A percentile compares a stretch with the other conserved stretches of the same genome.
These are phyloP conservation scores for Hoplostethus atlanticus DNA, from an alignment of 2,797 vertebrate species.

Conservation along the genomic window DNA sequence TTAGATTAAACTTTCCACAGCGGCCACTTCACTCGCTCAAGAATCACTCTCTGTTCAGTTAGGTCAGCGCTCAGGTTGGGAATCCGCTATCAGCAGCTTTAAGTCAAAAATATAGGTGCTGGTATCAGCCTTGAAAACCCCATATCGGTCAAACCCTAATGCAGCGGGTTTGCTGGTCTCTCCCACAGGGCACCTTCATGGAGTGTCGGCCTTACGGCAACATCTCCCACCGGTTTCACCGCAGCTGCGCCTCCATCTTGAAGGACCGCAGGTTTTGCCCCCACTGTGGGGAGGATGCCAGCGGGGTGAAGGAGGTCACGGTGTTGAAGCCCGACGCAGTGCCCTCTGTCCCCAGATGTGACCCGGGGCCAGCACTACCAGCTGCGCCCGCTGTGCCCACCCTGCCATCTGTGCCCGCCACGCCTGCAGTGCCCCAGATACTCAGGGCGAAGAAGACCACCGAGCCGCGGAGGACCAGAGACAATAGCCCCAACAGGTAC, in stretches of 20 bases:
- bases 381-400: constrained; percentile 44
- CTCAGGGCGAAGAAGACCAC: constrained; percentile 86
- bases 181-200: constrained; percentile 93
- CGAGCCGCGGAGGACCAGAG: constrained; percentile 82
- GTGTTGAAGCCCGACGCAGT: constrained; percentile 84
- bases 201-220: constrained; percentile 95
- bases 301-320: constrained; percentile 91
- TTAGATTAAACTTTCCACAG: no score
- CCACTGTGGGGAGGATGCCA: constrained; percentile 95
- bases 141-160: background rate
- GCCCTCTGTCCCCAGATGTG: constrained; percentile 55
- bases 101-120: no score
- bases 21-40: no score
- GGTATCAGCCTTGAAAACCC: no score
- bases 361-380: constrained; percentile 44
- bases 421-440: constrained; percentile 77
- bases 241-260: constrained; percentile 91
- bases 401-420: constrained; percentile 37
- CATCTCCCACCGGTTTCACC: constrained; percentile 97
- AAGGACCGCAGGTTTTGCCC: constrained; percentile 92
- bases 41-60: no score
- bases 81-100: no score
- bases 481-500: constrained; percentile 88
- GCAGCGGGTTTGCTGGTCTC: background rate
- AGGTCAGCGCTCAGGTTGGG: no score